These are phyloP conservation scores for Marcusenius ussheri DNA, from an alignment of 2,113 vertebrate species.

Conservation along the genomic window DNA sequence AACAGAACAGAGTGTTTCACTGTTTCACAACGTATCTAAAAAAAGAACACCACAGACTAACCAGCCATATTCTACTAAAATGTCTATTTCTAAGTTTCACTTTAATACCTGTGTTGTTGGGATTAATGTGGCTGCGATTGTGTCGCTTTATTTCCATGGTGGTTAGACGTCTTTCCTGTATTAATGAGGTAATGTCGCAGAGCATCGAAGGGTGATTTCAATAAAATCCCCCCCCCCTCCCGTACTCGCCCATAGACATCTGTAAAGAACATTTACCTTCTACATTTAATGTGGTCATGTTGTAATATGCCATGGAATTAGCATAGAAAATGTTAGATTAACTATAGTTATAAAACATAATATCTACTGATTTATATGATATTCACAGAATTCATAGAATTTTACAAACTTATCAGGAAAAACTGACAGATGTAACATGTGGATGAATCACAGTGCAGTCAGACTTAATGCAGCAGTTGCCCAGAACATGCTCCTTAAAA, in stretches of 20 bases:
- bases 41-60: not conserved
- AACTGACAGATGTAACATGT: not conserved
- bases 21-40: not conserved
- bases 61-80: not conserved
- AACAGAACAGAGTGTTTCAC: not conserved
- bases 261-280: not conserved
- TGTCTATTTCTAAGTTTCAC: not conserved
- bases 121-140: not conserved
- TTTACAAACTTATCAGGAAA: not conserved
- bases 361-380: not conserved
- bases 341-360: not conserved
- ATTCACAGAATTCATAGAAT: not conserved
- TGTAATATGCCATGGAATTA: not conserved
- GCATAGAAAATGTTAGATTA: not conserved
- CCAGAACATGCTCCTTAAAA: not conserved
- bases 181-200: not conserved
- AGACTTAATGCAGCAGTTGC: not conserved
- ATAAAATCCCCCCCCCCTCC: not conserved
- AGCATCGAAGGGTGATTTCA: not conserved
- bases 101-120: not conserved
- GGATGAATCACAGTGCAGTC: not conserved
- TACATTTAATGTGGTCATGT: not conserved
- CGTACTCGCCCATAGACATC: not conserved
- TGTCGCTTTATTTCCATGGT: not conserved
- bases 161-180: not conserved